A percentile compares a stretch with the other conserved stretches of the same genome.
These are phyloP conservation scores for Brachionus rubens DNA, from an alignment of 1,140 invertebrate species.

Conservation along the genomic window DNA sequence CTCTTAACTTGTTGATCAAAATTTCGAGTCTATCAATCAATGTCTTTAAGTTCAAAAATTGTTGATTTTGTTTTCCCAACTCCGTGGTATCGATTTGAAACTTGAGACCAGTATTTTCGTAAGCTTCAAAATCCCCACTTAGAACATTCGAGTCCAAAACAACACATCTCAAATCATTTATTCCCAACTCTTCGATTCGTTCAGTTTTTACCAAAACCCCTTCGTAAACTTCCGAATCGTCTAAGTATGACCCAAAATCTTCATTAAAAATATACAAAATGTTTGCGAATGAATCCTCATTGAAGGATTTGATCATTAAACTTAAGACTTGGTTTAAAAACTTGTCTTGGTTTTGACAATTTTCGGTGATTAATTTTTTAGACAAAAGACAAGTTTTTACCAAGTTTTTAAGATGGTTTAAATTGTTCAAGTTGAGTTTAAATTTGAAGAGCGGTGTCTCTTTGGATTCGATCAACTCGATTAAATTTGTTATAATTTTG, in stretches of 20 bases:
- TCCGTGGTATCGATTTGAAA: conserved; percentile 7
- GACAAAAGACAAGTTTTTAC: neutral
- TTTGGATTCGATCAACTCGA: neutral
- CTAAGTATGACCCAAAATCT: neutral
- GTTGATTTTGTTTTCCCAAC: neutral
- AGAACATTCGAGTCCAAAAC: conserved; percentile 1
- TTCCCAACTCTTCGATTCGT: neutral
- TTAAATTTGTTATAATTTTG: neutral
- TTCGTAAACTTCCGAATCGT: neutral
- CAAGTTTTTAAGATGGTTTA: neutral
- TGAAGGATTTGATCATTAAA: neutral
- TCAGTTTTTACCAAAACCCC: conserved; percentile 15
- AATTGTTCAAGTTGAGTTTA: neutral
- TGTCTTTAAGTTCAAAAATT: neutral
- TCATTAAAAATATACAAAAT: conserved; percentile 25
- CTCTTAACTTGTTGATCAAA: neutral
- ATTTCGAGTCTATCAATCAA: neutral
- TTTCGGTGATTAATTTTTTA: neutral
- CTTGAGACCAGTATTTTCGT: neutral
- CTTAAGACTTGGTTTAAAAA: neutral
- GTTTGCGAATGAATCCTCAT: neutral
- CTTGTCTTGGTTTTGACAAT: neutral
- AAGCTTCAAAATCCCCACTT: conserved; percentile 24
- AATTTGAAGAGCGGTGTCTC: neutral
- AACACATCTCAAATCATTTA: neutral